A percentile compares a stretch with the other conserved stretches of the same genome.
Evolutionary conservation across 2,113 vertebrate genomes (phyloP).

Genomic region (Rhinolophus sinicus): DNA sequence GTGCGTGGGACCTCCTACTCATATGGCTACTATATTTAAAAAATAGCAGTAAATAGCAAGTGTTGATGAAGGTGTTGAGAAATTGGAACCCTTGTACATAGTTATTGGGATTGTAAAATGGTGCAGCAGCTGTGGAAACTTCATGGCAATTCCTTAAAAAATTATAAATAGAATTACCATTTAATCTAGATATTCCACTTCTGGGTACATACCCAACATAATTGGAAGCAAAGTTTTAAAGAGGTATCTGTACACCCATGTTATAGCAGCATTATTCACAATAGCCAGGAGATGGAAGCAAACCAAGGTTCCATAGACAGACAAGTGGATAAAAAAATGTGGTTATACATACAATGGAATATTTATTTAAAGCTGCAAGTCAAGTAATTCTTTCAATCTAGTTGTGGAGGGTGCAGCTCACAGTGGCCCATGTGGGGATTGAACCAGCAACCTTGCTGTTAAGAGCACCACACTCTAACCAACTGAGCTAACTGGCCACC

Average conservation of each 20-base stretch:
- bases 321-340: neutral
- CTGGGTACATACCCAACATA: neutral
- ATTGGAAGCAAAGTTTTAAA: neutral
- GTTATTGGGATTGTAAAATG: neutral
- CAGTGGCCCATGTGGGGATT: too few species aligned
- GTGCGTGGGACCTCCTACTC: neutral
- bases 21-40: neutral
- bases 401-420: too few species aligned
- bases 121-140: neutral
- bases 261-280: neutral
- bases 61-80: neutral
- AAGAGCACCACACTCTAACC: too few species aligned
- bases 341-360: neutral
- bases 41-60: neutral
- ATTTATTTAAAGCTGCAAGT: too few species aligned
- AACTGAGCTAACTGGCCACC: too few species aligned
- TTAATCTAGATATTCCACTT: neutral
- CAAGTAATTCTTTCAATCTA: too few species aligned
- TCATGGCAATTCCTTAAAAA: neutral
- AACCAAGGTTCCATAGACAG: rapidly evolving
- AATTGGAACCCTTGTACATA: neutral
- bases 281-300: neutral
- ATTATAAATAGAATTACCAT: neutral
- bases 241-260: neutral
- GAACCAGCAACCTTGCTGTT: too few species aligned